Evolutionary conservation across 2,797 vertebrate species (phyloP).

Genomic region (Setipinna tenuifilis): DNA sequence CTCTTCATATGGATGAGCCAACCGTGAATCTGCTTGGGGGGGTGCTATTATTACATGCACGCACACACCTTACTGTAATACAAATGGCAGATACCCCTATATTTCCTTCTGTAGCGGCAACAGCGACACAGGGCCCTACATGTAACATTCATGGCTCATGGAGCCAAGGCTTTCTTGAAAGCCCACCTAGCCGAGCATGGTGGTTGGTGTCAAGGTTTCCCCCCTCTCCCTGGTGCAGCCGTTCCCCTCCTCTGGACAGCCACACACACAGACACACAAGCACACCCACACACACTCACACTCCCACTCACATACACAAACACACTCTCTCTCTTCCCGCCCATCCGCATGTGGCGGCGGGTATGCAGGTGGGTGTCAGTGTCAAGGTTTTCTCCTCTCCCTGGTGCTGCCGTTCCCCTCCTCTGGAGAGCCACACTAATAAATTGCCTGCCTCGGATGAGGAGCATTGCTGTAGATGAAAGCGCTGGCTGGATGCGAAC

Average conservation of each 20-base stretch:
- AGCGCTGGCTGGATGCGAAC: slow-evolving; percentile 1
- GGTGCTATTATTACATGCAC: neutral
- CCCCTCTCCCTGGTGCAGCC: no score
- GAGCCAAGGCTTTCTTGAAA: neutral
- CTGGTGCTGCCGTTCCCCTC: neutral
- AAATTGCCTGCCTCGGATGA: neutral
- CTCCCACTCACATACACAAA: no score
- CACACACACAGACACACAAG: no score
- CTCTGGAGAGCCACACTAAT: neutral
- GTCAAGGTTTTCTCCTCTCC: neutral
- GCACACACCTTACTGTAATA: neutral
- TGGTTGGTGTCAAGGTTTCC: neutral
- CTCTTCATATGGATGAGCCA: neutral
- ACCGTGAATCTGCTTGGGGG: neutral
- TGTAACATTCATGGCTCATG: neutral
- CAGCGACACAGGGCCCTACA: neutral
- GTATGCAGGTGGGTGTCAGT: neutral
- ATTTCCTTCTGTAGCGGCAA: neutral
- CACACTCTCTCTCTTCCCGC: no score
- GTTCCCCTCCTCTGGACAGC: no score
- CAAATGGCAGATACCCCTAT: neutral
- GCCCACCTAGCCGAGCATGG: neutral
- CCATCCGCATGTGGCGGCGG: neutral
- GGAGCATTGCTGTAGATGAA: neutral
- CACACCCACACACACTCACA: no score